phyloP scores from a whole-genome alignment of 2,113 vertebrate species.

The Clupea harengus region DNA sequence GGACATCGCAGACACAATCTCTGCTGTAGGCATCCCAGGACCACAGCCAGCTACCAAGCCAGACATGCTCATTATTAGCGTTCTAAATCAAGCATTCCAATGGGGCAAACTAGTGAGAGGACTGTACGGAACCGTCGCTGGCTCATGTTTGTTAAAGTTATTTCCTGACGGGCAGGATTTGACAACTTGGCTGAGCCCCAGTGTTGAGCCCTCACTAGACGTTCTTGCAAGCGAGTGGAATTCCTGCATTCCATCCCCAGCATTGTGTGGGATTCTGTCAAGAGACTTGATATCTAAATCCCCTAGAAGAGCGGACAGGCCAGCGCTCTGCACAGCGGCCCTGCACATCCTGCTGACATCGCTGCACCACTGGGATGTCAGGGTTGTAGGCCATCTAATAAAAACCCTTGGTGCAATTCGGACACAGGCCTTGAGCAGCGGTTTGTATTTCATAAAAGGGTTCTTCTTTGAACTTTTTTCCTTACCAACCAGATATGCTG shows the following conservation, averaged over 20 bases:
- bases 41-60: background rate
- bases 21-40: background rate
- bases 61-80: background rate
- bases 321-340: background rate
- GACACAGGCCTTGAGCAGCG: background rate
- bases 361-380: background rate
- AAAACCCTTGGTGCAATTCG: background rate
- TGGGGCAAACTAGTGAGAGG: background rate
- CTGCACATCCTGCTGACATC: background rate
- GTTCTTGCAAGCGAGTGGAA: background rate
- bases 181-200: background rate
- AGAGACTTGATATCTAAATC: background rate
- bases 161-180: background rate
- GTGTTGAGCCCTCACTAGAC: background rate
- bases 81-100: background rate
- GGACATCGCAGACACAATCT: background rate
- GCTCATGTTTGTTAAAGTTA: background rate
- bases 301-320: background rate
- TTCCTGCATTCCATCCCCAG: background rate
- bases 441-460: background rate
- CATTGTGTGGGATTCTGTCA: background rate
- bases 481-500: too few relatives aligned
- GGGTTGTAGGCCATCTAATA: background rate
- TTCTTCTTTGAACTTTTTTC: too few relatives aligned
- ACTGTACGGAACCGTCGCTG: background rate